phyloP scores from a whole-genome alignment of 2,888 invertebrate genomes.

The Microdon myrmicae region DNA sequence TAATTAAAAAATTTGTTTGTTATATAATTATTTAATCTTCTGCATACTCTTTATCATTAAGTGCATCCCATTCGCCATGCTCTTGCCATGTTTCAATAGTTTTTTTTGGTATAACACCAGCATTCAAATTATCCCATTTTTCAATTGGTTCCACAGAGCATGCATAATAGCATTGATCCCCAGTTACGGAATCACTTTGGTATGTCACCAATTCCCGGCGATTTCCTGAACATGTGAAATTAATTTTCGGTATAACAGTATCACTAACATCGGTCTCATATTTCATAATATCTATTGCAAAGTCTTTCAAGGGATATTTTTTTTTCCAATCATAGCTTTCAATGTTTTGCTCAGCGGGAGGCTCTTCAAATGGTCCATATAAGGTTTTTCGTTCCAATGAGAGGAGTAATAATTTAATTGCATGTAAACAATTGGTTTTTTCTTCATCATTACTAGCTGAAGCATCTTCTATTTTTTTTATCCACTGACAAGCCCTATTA shows the following conservation, averaged over 20 bases:
- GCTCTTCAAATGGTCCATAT: slow-evolving; percentile 64
- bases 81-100: slow-evolving; percentile 10
- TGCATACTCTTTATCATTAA: slow-evolving; percentile 30
- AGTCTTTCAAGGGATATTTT: slow-evolving; percentile 56
- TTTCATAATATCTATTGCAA: slow-evolving; percentile 62
- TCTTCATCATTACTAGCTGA: slow-evolving; percentile 3
- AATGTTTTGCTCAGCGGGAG: slow-evolving; percentile 60
- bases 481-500: slow-evolving; percentile 46
- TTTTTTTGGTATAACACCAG: slow-evolving; percentile 61
- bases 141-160: slow-evolving; percentile 66
- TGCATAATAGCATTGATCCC: slow-evolving; percentile 69
- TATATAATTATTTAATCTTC: too few species aligned
- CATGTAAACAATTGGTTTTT: slow-evolving; percentile 53
- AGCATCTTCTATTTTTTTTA: slow-evolving; percentile 35
- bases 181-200: slow-evolving; percentile 68
- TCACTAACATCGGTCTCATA: slow-evolving; percentile 53
- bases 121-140: slow-evolving; percentile 64
- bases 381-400: slow-evolving; percentile 65
- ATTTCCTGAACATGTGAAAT: slow-evolving; percentile 65
- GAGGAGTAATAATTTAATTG: slow-evolving; percentile 67
- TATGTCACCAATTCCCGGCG: slow-evolving; percentile 67
- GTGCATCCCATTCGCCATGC: slow-evolving; percentile 22
- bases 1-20: slow-evolving; percentile 33
- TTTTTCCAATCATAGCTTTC: slow-evolving; percentile 50
- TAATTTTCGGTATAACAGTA: slow-evolving; percentile 57